These are phyloP conservation scores for Euura lappo DNA, from an alignment of 1,140 invertebrate species.

Conservation along the genomic window DNA sequence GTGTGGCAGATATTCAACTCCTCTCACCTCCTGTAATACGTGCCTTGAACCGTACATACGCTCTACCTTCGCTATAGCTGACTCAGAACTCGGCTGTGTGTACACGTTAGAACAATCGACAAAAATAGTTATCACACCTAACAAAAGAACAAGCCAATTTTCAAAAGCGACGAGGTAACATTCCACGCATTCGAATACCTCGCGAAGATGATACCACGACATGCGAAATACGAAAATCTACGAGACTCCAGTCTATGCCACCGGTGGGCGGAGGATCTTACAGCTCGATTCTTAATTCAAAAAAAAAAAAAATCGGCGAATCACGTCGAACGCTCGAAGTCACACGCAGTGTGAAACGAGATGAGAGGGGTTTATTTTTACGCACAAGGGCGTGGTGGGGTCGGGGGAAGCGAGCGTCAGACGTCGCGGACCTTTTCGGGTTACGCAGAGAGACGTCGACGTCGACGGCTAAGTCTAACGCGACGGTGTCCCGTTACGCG, in stretches of 20 bases:
- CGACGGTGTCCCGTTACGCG: slow-evolving; percentile 9
- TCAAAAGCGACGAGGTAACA: neutral
- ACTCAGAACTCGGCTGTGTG: no score
- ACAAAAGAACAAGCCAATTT: no score
- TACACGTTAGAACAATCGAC: no score
- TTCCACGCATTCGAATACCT: neutral
- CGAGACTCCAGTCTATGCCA: slow-evolving; percentile 16
- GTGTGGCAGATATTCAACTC: no score
- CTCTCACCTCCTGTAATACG: no score
- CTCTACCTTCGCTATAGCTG: no score
- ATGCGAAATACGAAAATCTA: no score
- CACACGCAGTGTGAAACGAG: slow-evolving; percentile 23
- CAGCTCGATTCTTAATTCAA: no score
- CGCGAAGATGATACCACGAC: neutral
- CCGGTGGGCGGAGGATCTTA: no score
- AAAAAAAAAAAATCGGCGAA: neutral
- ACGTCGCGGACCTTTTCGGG: slow-evolving; percentile 53
- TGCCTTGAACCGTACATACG: no score
- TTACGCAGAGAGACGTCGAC: slow-evolving; percentile 43
- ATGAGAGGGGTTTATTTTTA: slow-evolving; percentile 56
- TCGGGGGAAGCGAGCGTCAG: slow-evolving; percentile 22
- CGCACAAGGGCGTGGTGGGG: slow-evolving; percentile 30
- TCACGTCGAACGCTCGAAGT: slow-evolving; percentile 35
- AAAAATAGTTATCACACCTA: no score
- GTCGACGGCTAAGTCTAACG: neutral